Conservation (phyloP, 2,888 invertebrate genomes). For the Hypselothyrea guttata region DNA sequence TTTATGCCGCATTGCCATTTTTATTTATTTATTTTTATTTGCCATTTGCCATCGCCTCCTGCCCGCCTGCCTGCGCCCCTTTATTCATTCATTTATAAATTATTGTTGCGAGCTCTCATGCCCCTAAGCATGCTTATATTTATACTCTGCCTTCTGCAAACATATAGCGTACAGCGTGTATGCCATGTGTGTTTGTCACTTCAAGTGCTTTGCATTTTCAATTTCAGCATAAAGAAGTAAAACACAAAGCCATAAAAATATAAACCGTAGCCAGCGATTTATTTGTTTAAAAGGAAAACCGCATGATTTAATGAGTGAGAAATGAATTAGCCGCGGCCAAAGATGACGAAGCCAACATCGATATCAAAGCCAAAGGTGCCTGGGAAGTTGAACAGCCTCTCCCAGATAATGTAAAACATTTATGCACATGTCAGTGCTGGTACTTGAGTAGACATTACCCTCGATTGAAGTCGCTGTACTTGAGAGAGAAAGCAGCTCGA, state of each 20-base stretch:
- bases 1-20: slow-evolving; percentile 77
- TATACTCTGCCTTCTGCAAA: slow-evolving; percentile 18
- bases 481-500: slow-evolving; percentile 21
- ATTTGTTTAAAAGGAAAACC: slow-evolving; percentile 63
- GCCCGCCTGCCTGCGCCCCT: slow-evolving; percentile 48
- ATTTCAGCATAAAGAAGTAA: slow-evolving; percentile 29
- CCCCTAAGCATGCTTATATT: slow-evolving; percentile 49
- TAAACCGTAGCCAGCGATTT: slow-evolving; percentile 26
- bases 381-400: slow-evolving; percentile 28
- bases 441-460: slow-evolving; percentile 48
- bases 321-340: slow-evolving; percentile 39
- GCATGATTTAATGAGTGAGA: slow-evolving; percentile 59
- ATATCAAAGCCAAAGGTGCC: slow-evolving; percentile 26
- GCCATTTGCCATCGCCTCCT: slow-evolving; percentile 33
- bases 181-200: slow-evolving; percentile 35
- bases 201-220: slow-evolving; percentile 62
- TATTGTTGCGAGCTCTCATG: slow-evolving; percentile 65
- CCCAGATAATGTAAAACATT: slow-evolving; percentile 33
- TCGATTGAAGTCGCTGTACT: slow-evolving; percentile 44
- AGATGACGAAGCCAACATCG: too few relatives aligned
- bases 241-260: slow-evolving; percentile 9
- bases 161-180: slow-evolving; percentile 11
- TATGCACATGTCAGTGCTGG: slow-evolving; percentile 40
- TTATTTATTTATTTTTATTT: slow-evolving; percentile 77
- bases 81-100: slow-evolving; percentile 75